phyloP scores from a whole-genome alignment of 2,797 vertebrate genomes.

The Crax fasciolata region DNA sequence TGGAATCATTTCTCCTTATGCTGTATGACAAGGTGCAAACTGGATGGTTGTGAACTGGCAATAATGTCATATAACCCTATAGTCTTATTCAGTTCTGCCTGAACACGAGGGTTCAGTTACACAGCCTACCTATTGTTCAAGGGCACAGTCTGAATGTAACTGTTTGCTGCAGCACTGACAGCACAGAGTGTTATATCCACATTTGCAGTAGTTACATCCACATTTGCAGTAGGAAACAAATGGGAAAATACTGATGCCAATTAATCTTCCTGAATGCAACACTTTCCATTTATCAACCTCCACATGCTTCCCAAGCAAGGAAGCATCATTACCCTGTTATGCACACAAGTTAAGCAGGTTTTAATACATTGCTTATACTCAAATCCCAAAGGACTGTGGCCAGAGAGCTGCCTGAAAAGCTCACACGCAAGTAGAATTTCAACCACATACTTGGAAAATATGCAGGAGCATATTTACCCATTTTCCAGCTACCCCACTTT shows the following conservation, averaged over 20 bases:
- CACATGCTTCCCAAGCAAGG: background rate
- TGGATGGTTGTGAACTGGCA: background rate
- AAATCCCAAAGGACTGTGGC: background rate
- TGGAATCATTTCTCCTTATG: background rate
- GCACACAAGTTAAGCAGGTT: background rate
- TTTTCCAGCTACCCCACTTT: background rate
- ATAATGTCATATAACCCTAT: background rate
- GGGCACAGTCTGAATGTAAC: background rate
- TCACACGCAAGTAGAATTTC: background rate
- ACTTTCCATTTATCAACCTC: background rate
- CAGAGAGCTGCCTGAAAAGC: background rate
- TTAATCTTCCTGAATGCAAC: background rate
- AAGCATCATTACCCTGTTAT: background rate
- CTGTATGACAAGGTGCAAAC: background rate
- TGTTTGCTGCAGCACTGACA: background rate
- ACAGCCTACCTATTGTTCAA: background rate
- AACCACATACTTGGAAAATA: background rate
- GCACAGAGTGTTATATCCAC: background rate
- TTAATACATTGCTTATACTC: background rate
- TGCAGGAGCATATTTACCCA: background rate
- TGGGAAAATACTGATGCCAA: background rate
- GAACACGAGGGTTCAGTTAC: background rate
- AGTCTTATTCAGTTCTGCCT: background rate
- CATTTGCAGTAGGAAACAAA: background rate
- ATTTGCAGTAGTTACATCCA: background rate